Evolutionary conservation across 2,113 vertebrate species (phyloP).

Genomic region (Rhinolophus sinicus): DNA sequence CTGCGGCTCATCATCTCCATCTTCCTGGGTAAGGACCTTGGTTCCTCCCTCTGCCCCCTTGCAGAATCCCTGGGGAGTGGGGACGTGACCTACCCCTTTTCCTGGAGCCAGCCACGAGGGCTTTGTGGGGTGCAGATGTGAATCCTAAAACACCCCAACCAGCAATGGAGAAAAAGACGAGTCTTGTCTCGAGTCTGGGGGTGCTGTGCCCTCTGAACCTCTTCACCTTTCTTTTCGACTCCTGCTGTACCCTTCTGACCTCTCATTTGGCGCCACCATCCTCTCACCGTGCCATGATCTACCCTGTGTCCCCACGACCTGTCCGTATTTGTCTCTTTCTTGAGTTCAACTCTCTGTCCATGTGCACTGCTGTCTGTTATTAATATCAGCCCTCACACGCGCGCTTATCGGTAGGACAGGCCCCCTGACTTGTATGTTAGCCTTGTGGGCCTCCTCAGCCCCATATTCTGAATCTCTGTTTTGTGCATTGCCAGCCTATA

Average conservation of each 20-base stretch:
- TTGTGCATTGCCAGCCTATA: background rate
- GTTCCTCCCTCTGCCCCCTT: conserved; percentile 35
- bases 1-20: conserved; percentile 94
- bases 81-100: background rate
- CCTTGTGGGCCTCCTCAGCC: background rate
- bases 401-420: background rate
- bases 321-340: background rate
- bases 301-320: conserved; percentile 1
- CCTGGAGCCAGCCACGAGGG: background rate
- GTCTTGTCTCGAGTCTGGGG: conserved; percentile 14
- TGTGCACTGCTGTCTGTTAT: conserved; percentile 52
- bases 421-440: conserved; percentile 8
- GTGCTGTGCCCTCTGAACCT: conserved; percentile 39
- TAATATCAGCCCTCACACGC: background rate
- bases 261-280: background rate
- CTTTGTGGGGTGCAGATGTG: background rate
- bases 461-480: background rate
- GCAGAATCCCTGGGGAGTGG: background rate
- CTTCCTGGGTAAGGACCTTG: conserved; percentile 91
- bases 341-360: conserved; percentile 59
- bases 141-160: background rate
- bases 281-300: background rate
- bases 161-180: background rate
- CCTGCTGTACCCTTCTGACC: background rate
- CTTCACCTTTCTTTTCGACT: background rate